phyloP scores from a whole-genome alignment of 2,888 invertebrate genomes.

The Aradus depressus region DNA sequence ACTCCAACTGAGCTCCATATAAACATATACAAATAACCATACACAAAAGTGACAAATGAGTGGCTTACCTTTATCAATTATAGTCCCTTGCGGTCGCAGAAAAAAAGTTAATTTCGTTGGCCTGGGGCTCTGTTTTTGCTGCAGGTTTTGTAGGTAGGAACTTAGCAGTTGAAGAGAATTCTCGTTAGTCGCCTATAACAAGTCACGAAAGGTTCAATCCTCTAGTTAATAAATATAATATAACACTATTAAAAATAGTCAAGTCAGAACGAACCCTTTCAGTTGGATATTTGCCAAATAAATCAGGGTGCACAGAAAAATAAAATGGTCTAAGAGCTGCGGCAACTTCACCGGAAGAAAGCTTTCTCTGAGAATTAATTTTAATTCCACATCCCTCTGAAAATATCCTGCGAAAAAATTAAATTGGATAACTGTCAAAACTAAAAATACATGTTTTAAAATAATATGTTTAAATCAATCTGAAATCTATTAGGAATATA shows the following conservation, averaged over 20 bases:
- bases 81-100: slow-evolving; percentile 48
- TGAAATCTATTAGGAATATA: slow-evolving; percentile 30
- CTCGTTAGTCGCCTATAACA: slow-evolving; percentile 70
- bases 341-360: slow-evolving; percentile 73
- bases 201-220: not conserved
- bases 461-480: slow-evolving; percentile 37
- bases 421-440: slow-evolving; percentile 12
- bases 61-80: slow-evolving; percentile 31
- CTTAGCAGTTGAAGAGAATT: slow-evolving; percentile 79
- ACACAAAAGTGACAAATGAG: not conserved
- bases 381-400: slow-evolving; percentile 25
- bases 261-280: slow-evolving; percentile 54
- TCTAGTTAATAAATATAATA: slow-evolving; percentile 9
- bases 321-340: slow-evolving; percentile 88
- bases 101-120: slow-evolving; percentile 67
- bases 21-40: not conserved
- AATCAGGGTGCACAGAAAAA: slow-evolving; percentile 89
- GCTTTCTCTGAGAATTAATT: slow-evolving; percentile 30
- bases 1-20: too few species aligned
- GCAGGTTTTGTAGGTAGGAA: slow-evolving; percentile 68
- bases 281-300: slow-evolving; percentile 82
- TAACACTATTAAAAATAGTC: not conserved
- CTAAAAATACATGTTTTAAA: slow-evolving; percentile 8
- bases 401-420: slow-evolving; percentile 8
- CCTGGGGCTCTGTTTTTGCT: slow-evolving; percentile 48